phyloP scores from a whole-genome alignment of 2,113 vertebrate species.

The Scolopax mira region DNA sequence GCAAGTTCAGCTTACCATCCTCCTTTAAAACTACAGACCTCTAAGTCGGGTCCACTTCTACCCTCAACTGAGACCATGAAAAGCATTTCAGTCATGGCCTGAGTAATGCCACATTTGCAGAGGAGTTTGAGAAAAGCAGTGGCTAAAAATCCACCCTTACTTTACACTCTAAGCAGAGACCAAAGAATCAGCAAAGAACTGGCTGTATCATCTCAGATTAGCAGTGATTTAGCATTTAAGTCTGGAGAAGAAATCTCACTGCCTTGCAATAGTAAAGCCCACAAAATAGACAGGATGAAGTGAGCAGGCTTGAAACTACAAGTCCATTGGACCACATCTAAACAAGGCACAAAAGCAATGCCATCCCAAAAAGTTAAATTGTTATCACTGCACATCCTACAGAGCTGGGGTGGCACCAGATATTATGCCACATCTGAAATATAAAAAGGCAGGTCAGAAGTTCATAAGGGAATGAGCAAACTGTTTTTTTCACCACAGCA shows the following conservation, averaged over 20 bases:
- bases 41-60: neutral
- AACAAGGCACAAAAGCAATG: neutral
- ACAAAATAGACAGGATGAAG: neutral
- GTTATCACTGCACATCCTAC: fast-evolving
- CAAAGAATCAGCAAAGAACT: neutral
- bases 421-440: neutral
- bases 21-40: neutral
- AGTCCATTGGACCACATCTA: neutral
- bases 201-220: neutral
- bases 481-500: neutral
- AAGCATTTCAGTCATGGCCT: neutral
- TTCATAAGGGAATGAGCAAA: neutral
- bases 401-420: neutral
- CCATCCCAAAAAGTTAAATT: neutral
- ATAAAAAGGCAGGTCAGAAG: neutral
- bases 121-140: neutral
- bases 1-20: neutral
- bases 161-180: neutral
- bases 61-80: neutral
- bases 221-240: neutral
- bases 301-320: neutral
- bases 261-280: neutral
- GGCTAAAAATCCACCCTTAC: neutral
- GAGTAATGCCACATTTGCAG: neutral
- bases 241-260: neutral